Conservation (phyloP, 2,888 invertebrate genomes). For the Chorisops tibialis region DNA sequence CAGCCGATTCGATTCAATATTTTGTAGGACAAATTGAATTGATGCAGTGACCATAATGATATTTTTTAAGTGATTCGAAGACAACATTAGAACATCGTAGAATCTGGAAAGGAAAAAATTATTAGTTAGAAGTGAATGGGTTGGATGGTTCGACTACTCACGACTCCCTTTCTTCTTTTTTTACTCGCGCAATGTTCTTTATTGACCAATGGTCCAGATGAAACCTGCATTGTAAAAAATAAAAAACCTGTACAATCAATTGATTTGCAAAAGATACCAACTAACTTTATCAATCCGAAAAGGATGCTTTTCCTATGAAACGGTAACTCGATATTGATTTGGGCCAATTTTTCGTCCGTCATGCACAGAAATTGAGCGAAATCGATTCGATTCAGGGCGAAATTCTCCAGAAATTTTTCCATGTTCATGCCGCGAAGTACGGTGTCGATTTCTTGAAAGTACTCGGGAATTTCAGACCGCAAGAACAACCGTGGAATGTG, state of each 20-base stretch:
- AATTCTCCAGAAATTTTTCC: constrained; percentile 40
- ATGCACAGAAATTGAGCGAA: constrained; percentile 46
- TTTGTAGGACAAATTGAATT: constrained; percentile 41
- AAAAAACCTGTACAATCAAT: not conserved
- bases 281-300: constrained; percentile 46
- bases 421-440: constrained; percentile 43
- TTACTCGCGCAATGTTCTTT: constrained; percentile 42
- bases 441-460: constrained; percentile 47
- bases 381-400: constrained; percentile 43
- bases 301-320: constrained; percentile 45
- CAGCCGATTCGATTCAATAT: constrained; percentile 36
- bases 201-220: constrained; percentile 49
- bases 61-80: constrained; percentile 49
- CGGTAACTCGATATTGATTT: constrained; percentile 44
- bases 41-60: constrained; percentile 44
- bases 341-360: constrained; percentile 41
- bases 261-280: not conserved
- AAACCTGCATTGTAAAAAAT: constrained; percentile 39
- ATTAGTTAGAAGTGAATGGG: too few relatives aligned
- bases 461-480: constrained; percentile 48
- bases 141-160: too few relatives aligned
- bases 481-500: constrained; percentile 48
- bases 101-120: constrained; percentile 40
- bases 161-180: not conserved
- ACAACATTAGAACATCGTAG: constrained; percentile 48